Conservation (phyloP, 2,113 vertebrate genomes). For the Oceanites oceanicus region DNA sequence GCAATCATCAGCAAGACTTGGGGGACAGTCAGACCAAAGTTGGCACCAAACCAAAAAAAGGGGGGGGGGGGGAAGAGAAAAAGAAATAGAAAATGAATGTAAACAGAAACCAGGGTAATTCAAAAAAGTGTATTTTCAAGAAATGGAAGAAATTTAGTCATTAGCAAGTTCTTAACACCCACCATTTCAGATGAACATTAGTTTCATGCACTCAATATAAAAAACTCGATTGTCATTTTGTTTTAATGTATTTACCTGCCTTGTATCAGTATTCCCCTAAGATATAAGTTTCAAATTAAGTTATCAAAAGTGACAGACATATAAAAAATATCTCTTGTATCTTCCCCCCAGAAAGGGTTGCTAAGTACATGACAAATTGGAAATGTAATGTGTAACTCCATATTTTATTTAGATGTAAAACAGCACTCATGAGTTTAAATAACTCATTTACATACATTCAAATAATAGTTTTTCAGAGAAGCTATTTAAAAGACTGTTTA, state of each 20-base stretch:
- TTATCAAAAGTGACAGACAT: constrained; percentile 69
- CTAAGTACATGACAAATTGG: constrained; percentile 56
- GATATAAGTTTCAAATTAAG: constrained; percentile 69
- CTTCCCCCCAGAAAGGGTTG: constrained; percentile 46
- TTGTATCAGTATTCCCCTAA: constrained; percentile 61
- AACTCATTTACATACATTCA: constrained; percentile 57
- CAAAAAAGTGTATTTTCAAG: not conserved
- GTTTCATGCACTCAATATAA: constrained; percentile 30
- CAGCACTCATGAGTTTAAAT: constrained; percentile 44
- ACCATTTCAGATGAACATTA: constrained; percentile 10
- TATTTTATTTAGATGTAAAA: constrained; percentile 63
- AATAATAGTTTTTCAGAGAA: constrained; percentile 29
- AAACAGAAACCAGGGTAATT: constrained; percentile 8
- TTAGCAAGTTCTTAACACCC: constrained; percentile 13
- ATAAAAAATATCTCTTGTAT: constrained; percentile 65
- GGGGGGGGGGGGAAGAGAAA: accelerated
- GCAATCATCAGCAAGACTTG: not conserved
- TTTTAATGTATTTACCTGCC: constrained; percentile 69
- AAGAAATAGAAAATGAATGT: not conserved
- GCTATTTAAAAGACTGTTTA: constrained; percentile 46
- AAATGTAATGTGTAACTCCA: constrained; percentile 57
- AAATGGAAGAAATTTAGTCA: constrained; percentile 18
- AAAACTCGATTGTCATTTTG: constrained; percentile 60
- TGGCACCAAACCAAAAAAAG: not conserved
- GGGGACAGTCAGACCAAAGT: not conserved